A percentile compares a stretch with the other conserved stretches of the same genome.
phyloP scores from a whole-genome alignment of 2,113 vertebrate species.

The Pantherophis guttatus region DNA sequence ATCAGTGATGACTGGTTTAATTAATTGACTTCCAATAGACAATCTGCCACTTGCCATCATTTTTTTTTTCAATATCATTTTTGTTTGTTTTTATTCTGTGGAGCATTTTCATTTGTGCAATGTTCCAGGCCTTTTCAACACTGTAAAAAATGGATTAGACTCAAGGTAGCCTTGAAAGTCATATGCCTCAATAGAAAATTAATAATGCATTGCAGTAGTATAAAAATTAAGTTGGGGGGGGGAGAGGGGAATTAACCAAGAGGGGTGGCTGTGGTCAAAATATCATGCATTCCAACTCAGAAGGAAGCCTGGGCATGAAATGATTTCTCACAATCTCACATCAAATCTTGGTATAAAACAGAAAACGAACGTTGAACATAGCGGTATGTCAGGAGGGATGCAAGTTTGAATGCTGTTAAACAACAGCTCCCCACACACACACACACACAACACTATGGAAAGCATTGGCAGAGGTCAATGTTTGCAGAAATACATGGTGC shows the following conservation, averaged over 20 bases:
- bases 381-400: neutral
- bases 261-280: slow-evolving; percentile 58
- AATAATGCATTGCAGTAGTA: slow-evolving; percentile 61
- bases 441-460: neutral
- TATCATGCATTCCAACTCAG: slow-evolving; percentile 49
- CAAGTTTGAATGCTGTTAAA: neutral
- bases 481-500: neutral
- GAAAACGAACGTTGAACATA: neutral
- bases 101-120: slow-evolving; percentile 68
- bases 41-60: slow-evolving; percentile 46
- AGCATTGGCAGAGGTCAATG: neutral
- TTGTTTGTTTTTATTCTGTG: slow-evolving; percentile 51
- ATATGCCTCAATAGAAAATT: slow-evolving; percentile 66
- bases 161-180: slow-evolving; percentile 66
- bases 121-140: slow-evolving; percentile 59
- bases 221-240: slow-evolving; percentile 55
- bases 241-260: slow-evolving; percentile 65
- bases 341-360: neutral
- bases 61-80: slow-evolving; percentile 59
- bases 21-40: slow-evolving; percentile 65
- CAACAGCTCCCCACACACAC: too few species aligned
- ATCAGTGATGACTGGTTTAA: slow-evolving; percentile 56
- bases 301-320: slow-evolving; percentile 13
- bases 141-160: slow-evolving; percentile 66
- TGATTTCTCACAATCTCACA: neutral